Evolutionary conservation across 1,140 invertebrate genomes (phyloP).

Genomic region (Lordiphosa clarofinis): DNA sequence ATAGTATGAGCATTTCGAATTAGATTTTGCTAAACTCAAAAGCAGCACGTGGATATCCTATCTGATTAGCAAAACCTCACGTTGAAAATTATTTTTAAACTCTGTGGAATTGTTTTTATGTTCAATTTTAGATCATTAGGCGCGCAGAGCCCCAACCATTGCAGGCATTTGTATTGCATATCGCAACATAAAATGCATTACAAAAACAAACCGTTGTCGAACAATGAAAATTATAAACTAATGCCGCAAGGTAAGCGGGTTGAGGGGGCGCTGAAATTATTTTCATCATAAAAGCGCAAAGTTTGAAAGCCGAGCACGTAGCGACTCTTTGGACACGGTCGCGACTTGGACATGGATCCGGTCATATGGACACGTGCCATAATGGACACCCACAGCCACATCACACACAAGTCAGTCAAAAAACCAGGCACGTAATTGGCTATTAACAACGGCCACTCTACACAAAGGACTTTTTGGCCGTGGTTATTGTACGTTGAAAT

Average conservation of each 20-base stretch:
- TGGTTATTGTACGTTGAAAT: slow-evolving; percentile 40
- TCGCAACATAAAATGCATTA: slow-evolving; percentile 19
- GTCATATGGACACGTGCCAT: slow-evolving; percentile 29
- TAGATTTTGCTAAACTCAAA: too few species aligned
- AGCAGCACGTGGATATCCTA: too few species aligned
- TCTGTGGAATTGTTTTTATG: slow-evolving; percentile 10
- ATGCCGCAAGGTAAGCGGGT: slow-evolving; percentile 13
- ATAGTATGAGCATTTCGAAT: too few species aligned
- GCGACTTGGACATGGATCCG: slow-evolving; percentile 20
- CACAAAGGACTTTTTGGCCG: slow-evolving; percentile 38
- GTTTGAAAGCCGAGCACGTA: slow-evolving; percentile 62
- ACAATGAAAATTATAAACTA: slow-evolving; percentile 57
- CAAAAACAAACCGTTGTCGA: slow-evolving; percentile 25
- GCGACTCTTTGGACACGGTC: slow-evolving; percentile 27
- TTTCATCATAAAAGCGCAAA: slow-evolving; percentile 66
- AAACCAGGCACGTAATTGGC: slow-evolving; percentile 65
- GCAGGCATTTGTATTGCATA: slow-evolving; percentile 5
- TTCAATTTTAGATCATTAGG: slow-evolving; percentile 9
- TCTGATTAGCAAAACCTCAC: too few species aligned
- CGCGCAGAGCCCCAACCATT: not conserved
- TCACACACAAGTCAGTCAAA: slow-evolving; percentile 4
- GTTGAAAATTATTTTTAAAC: slow-evolving; percentile 1
- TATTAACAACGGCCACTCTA: slow-evolving; percentile 55
- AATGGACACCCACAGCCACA: slow-evolving; percentile 12
- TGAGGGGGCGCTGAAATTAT: slow-evolving; percentile 12